A percentile compares a stretch with the other conserved stretches of the same genome.
Conservation (phyloP, 2,113 vertebrate species). For the Siphamia tubifer region DNA sequence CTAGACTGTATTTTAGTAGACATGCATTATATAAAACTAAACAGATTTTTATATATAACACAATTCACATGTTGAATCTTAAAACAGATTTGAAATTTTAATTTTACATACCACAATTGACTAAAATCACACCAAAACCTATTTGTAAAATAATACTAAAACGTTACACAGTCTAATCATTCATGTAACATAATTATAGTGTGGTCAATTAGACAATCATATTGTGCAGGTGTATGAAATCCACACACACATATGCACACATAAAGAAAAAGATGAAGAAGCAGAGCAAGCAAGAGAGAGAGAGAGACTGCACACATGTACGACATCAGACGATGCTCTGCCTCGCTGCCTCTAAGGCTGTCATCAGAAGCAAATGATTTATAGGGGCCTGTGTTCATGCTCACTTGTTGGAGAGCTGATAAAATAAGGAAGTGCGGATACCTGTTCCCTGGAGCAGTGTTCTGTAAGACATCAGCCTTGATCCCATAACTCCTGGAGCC, state of each 20-base stretch:
- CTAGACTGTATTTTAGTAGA: too few species aligned
- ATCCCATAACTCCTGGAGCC: constrained; percentile 78
- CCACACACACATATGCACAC: too few species aligned
- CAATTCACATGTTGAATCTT: too few species aligned
- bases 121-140: too few species aligned
- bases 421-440: constrained; percentile 69
- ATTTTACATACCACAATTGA: too few species aligned
- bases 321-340: constrained; percentile 33
- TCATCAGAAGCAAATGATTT: constrained; percentile 67
- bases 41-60: too few species aligned
- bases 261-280: too few species aligned
- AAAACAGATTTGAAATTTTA: too few species aligned
- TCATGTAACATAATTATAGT: neutral
- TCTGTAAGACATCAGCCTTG: constrained; percentile 77
- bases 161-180: neutral
- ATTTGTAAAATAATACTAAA: too few species aligned
- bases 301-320: constrained; percentile 31
- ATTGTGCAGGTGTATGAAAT: neutral
- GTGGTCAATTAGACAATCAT: neutral
- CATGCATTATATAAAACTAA: too few species aligned
- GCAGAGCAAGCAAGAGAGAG: too few species aligned
- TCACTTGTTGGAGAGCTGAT: constrained; percentile 69
- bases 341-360: constrained; percentile 38
- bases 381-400: constrained; percentile 50
- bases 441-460: constrained; percentile 43